Evolutionary conservation across 2,113 vertebrate species (phyloP).

Genomic region (Elephas maximus): DNA sequence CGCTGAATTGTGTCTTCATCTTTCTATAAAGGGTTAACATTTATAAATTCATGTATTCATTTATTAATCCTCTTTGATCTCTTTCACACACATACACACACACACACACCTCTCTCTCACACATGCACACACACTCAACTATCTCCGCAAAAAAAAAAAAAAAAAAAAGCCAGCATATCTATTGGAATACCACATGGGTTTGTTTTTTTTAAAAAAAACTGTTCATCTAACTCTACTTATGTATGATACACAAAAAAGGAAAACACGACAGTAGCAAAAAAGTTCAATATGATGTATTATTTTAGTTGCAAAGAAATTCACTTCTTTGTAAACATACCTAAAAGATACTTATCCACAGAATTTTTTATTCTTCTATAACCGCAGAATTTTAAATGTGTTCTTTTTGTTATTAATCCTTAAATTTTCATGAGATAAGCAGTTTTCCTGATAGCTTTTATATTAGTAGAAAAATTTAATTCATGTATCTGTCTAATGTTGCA

Average conservation of each 20-base stretch:
- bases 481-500: neutral
- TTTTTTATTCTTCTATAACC: neutral
- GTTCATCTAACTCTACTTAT: neutral
- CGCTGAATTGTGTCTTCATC: neutral
- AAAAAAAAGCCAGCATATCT: neutral
- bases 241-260: neutral
- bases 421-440: neutral
- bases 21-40: neutral
- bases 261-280: neutral
- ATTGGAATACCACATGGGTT: neutral
- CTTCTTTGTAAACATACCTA: neutral
- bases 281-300: neutral
- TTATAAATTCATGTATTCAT: neutral
- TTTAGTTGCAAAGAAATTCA: neutral
- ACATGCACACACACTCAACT: neutral
- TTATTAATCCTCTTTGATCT: neutral
- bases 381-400: neutral
- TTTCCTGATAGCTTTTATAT: neutral
- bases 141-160: neutral
- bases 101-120: neutral
- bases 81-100: too few species aligned
- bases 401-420: slow-evolving; percentile 29
- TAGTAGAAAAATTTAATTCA: neutral
- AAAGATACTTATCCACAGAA: neutral
- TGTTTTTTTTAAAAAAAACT: neutral